These are phyloP conservation scores for Ciconia nigra DNA, from an alignment of 2,797 vertebrate genomes.

Conservation along the genomic window DNA sequence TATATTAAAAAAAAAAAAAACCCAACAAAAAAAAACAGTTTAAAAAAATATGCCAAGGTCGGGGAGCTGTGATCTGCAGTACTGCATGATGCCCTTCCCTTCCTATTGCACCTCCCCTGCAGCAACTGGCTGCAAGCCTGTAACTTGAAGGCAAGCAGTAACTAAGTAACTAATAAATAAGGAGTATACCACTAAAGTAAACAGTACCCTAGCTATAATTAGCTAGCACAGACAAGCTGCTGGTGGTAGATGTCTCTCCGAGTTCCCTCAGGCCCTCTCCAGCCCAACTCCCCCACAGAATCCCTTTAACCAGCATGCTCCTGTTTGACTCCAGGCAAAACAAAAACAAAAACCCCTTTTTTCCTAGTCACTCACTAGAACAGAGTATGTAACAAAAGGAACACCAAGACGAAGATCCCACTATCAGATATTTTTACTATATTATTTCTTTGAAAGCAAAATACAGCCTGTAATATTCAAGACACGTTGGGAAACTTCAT, in stretches of 20 bases:
- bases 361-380: slow-evolving; percentile 43
- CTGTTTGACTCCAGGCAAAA: slow-evolving; percentile 66
- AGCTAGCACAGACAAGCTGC: slow-evolving; percentile 71
- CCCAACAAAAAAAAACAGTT: background rate
- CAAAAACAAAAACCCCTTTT: slow-evolving; percentile 46
- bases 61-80: background rate
- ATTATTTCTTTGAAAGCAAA: slow-evolving; percentile 27
- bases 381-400: slow-evolving; percentile 50
- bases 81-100: slow-evolving; percentile 1
- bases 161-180: slow-evolving; percentile 71
- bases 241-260: slow-evolving; percentile 63
- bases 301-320: slow-evolving; percentile 70
- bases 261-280: slow-evolving; percentile 62
- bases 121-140: slow-evolving; percentile 58
- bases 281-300: slow-evolving; percentile 61
- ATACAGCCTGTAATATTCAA: background rate
- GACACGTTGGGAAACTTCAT: background rate
- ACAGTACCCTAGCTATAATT: slow-evolving; percentile 71
- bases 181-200: slow-evolving; percentile 68
- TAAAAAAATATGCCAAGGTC: background rate
- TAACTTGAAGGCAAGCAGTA: slow-evolving; percentile 65
- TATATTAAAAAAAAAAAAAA: background rate
- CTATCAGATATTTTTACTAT: slow-evolving; percentile 4
- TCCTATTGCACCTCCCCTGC: slow-evolving; percentile 24
- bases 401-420: background rate